These are phyloP conservation scores for Periophthalmodon schlosseri DNA, from an alignment of 2,113 vertebrate genomes.

Conservation along the genomic window DNA sequence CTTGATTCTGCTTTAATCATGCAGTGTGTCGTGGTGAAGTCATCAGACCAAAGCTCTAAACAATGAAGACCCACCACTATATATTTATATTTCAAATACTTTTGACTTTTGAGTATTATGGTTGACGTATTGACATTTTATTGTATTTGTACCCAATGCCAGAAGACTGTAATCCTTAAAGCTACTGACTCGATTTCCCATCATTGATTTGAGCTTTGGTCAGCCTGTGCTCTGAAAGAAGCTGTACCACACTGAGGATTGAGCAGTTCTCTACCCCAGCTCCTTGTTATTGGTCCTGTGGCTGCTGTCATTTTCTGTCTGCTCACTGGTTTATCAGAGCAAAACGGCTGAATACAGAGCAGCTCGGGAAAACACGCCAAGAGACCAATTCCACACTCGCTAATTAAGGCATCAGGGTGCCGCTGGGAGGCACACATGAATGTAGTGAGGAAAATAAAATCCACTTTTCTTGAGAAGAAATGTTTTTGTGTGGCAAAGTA, in stretches of 20 bases:
- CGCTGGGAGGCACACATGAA: slow-evolving; percentile 2
- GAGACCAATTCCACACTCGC: slow-evolving; percentile 56
- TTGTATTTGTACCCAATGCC: neutral
- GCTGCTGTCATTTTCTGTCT: slow-evolving; percentile 32
- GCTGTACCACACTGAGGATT: slow-evolving; percentile 1
- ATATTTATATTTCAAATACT: neutral
- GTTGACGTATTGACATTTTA: neutral
- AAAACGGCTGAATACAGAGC: slow-evolving; percentile 29
- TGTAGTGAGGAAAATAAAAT: slow-evolving; percentile 17
- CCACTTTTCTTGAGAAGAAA: slow-evolving; percentile 16
- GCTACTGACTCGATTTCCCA: slow-evolving; percentile 5
- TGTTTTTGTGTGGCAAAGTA: slow-evolving; percentile 10
- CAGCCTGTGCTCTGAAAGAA: neutral
- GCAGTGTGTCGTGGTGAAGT: neutral
- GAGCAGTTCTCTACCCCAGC: neutral
- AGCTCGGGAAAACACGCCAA: slow-evolving; percentile 45
- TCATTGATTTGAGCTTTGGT: neutral
- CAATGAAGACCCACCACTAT: neutral
- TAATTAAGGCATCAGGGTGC: slow-evolving; percentile 59
- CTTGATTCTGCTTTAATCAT: neutral
- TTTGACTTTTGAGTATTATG: neutral
- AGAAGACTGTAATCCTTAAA: slow-evolving; percentile 3
- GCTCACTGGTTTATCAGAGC: slow-evolving; percentile 31
- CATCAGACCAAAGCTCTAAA: neutral
- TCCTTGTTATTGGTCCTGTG: slow-evolving; percentile 18